Evolutionary conservation across 2,113 vertebrate species (phyloP), one percentile per base, ranked within the genome.

Genomic region (Pitta sordida): DNA sequence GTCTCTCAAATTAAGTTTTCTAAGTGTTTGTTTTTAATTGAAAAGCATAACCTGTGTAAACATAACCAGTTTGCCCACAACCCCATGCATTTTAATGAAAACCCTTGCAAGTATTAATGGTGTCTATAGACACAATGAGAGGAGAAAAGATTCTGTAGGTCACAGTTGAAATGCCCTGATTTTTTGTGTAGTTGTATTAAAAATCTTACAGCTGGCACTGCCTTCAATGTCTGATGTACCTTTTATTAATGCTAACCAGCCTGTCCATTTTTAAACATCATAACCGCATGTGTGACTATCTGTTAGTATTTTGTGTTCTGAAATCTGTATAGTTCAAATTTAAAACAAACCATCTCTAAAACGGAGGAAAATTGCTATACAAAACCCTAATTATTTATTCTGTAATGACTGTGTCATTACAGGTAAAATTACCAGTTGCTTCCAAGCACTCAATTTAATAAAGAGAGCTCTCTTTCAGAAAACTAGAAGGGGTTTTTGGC

Each of bases 1-100:
- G 3, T 79, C 55, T 59, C 75, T 86, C 6, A 13, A 67, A 80
- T 93, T 52, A 78, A 82, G 77, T 87, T 73, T 91, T 86, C 48
- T 32, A 58, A 64, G 65, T 95, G 83, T 90, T 68, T 87, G 56
- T 80, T 94, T 95, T 93, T 92, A 91, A 76, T 36, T 74, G 80
- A 49, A 81, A 70, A 81, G 53, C 63, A 64, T 68, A 83, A 87
- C 78, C 77, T 93, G 37, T 69, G 32, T 82, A 86, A 82, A 89
- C 89, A 85, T 23, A 85, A 76, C 70, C 62, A 79, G 65, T 74
- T 94, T 85, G 53, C 22, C 16, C 58, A 79, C 70, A 65, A 76
- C 41, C 26, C 46, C 29, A 8, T 80, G 65, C 53, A 83, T 92
- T 88, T 93, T 84, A 93, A 82, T 86, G 86, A 84, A 74, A 43